Conservation (phyloP, 1,140 invertebrate species). For the Tribolium castaneum region DNA sequence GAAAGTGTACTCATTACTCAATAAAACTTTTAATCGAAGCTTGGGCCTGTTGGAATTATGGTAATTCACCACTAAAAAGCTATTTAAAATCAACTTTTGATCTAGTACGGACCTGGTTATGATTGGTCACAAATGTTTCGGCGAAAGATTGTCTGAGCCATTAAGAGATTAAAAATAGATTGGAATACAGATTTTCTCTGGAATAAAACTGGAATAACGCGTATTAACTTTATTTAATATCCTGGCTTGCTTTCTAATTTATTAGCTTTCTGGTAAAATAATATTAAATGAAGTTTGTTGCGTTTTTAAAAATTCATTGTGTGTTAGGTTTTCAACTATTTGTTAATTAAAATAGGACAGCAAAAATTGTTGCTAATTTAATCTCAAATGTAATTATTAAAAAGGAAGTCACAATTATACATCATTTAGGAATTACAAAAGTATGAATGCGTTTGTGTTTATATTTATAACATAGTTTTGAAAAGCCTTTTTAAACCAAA, state of each 20-base stretch:
- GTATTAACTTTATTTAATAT: conserved; percentile 28
- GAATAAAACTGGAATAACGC: conserved; percentile 20
- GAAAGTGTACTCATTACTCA: neutral
- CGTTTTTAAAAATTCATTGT: neutral
- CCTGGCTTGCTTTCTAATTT: neutral
- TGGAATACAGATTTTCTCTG: conserved; percentile 25
- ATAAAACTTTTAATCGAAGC: neutral
- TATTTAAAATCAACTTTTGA: no score
- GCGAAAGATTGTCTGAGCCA: conserved; percentile 25
- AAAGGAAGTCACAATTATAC: conserved; percentile 29
- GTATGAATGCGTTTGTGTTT: no score
- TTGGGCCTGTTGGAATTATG: neutral
- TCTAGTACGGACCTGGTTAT: neutral
- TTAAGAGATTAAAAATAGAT: conserved; percentile 36
- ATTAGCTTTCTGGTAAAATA: neutral
- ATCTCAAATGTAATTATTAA: conserved; percentile 13
- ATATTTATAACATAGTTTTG: no score
- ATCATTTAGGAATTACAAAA: conserved; percentile 6
- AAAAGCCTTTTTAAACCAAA: no score
- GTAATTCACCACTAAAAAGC: neutral
- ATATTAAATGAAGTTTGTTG: neutral
- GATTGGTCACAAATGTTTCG: conserved; percentile 20
- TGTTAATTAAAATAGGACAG: neutral
- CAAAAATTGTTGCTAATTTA: conserved; percentile 16
- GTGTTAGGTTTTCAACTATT: neutral